Conservation (phyloP, 1,140 invertebrate species). For the Macrobrachium rosenbergii region DNA sequence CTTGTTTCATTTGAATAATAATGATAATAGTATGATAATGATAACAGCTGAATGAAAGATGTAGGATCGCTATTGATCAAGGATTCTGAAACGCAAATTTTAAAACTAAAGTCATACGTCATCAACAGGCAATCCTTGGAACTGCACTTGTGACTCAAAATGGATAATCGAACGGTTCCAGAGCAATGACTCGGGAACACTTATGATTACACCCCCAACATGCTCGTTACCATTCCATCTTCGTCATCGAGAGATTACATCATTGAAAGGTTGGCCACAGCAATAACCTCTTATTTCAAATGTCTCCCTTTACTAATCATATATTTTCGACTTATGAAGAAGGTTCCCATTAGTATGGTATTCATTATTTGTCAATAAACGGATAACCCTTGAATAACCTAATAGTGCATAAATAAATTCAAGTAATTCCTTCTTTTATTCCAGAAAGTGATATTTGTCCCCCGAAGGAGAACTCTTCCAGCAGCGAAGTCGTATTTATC, state of each 20-base stretch:
- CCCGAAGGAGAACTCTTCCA: neutral
- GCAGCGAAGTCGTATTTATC: slow-evolving; percentile 33
- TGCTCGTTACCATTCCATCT: neutral
- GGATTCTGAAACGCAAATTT: neutral
- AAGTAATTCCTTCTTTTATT: neutral
- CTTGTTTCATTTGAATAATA: too few relatives aligned
- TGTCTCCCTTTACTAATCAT: neutral
- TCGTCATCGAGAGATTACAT: neutral
- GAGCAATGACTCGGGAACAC: neutral
- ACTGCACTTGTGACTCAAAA: slow-evolving; percentile 38
- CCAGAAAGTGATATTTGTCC: slow-evolving; percentile 33
- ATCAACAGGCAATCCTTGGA: slow-evolving; percentile 46
- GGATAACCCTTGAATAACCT: neutral
- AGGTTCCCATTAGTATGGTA: too few relatives aligned
- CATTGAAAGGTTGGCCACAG: slow-evolving; percentile 25
- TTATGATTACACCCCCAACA: neutral
- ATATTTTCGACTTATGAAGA: too few relatives aligned
- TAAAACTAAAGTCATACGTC: neutral
- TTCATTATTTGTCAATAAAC: neutral
- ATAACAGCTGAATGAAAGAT: neutral
- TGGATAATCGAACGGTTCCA: slow-evolving; percentile 2
- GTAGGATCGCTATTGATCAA: too few relatives aligned
- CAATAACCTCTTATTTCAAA: neutral
- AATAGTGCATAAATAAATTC: neutral
- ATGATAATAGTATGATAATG: too few relatives aligned